Conservation (phyloP, 2,797 vertebrate genomes). For the Spheniscus humboldti region DNA sequence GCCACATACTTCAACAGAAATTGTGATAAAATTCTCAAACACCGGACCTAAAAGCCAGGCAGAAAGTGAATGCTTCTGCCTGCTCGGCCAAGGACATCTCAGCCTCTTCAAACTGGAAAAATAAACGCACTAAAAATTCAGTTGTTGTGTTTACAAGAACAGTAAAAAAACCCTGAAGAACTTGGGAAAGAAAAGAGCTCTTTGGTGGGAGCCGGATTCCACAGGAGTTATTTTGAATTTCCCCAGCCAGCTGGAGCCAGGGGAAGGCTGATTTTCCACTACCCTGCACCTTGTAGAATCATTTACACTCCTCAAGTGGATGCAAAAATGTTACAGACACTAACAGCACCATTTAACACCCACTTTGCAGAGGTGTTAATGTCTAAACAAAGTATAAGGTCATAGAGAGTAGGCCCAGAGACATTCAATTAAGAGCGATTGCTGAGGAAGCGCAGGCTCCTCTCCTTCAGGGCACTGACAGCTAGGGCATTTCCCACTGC, state of each 20-base stretch:
- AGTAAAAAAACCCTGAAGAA: not conserved
- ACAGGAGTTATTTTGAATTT: not conserved
- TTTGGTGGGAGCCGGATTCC: not conserved
- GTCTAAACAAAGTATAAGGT: not conserved
- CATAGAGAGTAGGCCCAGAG: not conserved
- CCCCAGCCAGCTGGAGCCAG: not conserved
- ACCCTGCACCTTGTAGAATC: not conserved
- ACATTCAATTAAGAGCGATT: not conserved
- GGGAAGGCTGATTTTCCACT: conserved; percentile 2
- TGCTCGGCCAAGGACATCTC: not conserved
- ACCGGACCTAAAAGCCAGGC: not conserved
- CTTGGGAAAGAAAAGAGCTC: not conserved
- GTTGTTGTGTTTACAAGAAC: not conserved
- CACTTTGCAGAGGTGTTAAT: conserved; percentile 42
- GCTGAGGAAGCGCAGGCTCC: not conserved
- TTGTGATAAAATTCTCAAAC: not conserved
- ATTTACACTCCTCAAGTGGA: conserved; percentile 32
- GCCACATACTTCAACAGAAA: not conserved
- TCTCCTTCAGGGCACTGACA: not conserved
- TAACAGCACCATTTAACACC: conserved; percentile 30
- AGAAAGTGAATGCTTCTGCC: not conserved
- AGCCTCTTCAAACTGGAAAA: not conserved
- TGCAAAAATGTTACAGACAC: not conserved
- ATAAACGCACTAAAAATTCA: not conserved
- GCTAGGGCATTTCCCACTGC: fast-evolving